Base-by-base conservation (phyloP, 2,797 vertebrate genomes). In the Schizothorax lantsangensis region DNA sequence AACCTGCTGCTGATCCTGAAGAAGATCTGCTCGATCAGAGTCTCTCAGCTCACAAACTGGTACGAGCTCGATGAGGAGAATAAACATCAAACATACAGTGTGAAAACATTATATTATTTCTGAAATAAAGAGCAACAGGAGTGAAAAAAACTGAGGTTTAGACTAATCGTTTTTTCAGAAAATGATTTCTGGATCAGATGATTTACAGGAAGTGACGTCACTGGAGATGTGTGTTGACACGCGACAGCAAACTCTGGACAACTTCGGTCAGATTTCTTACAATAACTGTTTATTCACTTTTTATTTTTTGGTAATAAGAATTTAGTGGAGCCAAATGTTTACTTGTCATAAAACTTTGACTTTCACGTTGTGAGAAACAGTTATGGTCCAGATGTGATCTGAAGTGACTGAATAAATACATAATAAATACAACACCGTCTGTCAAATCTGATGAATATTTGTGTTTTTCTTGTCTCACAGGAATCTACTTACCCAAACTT, bases 211-310 rank as follows among this genome's bases (percentile, higher is more conserved):
- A 59, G 95, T 98, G 90, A 96, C 91, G 75, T 81, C 84, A 1
- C 93, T 99, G 80, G 96, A 98, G 64, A 90, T 99, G 92, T 95
- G 90, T 57, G 93, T 99, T 57, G 93, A 99, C 90, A 97, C 97
- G 6, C 95, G 93, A 69, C 95, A 97, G 80, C 94, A 91, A 90
- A 97, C 94, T 83, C 92, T 99, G 91, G 96, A 97, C 15, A 97
- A 95, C 93, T 95, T 99, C 73, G 98, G 98, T 99, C 92, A 98
- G 97, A 78, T n/a, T 12, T 59, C 0, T n/a, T n/a, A 4, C 8
- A n/a, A 59, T 59, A n/a, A 49, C 14, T 52, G 57, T 9, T 59
- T n/a, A n/a, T 23, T 57, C 7, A n/a, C 0, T 40, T 49, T 23
- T 23, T 54, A 8, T 54, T 49, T 23, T 23, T 57, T 23, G 9